Evolutionary conservation across 30 jellyfish, hydroid and myxozoan genomes (phyloP).

Genomic region (Phacellophora camtschatica): DNA sequence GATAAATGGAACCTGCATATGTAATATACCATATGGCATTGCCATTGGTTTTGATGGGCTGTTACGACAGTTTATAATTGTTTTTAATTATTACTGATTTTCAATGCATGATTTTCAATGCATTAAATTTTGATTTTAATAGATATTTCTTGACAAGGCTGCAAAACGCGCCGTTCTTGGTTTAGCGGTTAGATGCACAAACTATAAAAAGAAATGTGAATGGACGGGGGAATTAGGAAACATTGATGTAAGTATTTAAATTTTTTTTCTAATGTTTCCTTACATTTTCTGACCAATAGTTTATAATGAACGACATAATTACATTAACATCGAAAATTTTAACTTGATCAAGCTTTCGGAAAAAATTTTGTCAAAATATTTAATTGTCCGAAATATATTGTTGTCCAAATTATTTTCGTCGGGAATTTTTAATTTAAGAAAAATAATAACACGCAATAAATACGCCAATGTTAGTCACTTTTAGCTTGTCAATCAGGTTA

Average conservation of each 20-base stretch:
- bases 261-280: not conserved
- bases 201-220: conserved; percentile 86
- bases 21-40: too few relatives aligned
- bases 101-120: not conserved
- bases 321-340: not conserved
- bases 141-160: conserved; percentile 96
- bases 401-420: too few relatives aligned
- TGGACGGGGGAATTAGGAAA: conserved; percentile 96
- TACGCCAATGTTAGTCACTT: too few relatives aligned
- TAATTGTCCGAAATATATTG: too few relatives aligned
- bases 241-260: conserved; percentile 67
- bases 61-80: not conserved
- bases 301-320: not conserved
- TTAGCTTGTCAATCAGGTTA: too few relatives aligned
- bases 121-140: not conserved
- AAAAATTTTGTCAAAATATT: too few relatives aligned
- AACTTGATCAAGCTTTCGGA: too few relatives aligned
- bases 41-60: too few relatives aligned
- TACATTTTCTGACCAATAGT: not conserved
- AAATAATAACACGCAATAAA: too few relatives aligned
- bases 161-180: conserved; percentile 92
- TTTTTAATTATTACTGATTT: too few relatives aligned
- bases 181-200: conserved; percentile 68
- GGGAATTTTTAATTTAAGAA: too few relatives aligned
- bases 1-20: too few relatives aligned